Evolutionary conservation across 2,888 invertebrate genomes (phyloP).

Genomic region (Agriopis leucophaearia): DNA sequence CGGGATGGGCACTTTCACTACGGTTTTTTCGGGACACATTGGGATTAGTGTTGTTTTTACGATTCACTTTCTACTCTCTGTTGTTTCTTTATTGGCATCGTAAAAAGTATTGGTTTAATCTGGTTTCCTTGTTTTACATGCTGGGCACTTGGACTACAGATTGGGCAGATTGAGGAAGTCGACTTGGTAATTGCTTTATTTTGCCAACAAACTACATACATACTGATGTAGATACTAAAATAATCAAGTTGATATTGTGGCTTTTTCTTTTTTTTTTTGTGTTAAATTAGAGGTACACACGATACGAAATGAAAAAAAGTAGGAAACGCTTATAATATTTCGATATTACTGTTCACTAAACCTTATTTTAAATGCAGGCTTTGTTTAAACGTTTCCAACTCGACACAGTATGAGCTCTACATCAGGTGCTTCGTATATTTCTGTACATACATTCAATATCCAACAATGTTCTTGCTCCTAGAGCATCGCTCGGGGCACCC

Average conservation of each 20-base stretch:
- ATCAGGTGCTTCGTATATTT: conserved; percentile 52
- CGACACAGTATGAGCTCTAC: too few species aligned
- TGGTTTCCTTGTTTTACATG: conserved; percentile 54
- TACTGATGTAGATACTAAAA: background rate
- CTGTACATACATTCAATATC: conserved; percentile 60
- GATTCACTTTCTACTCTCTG: conserved; percentile 74
- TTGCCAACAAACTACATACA: background rate
- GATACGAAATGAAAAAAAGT: background rate
- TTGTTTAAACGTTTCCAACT: conserved; percentile 3
- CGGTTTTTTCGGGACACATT: conserved; percentile 74
- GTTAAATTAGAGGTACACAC: background rate
- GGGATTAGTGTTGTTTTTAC: conserved; percentile 82
- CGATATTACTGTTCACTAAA: background rate
- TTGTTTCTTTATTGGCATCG: conserved; percentile 71
- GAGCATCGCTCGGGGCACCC: conserved; percentile 67
- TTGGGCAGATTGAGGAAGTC: conserved; percentile 36
- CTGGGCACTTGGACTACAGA: conserved; percentile 33
- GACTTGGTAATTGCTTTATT: conserved; percentile 8
- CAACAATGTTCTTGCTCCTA: conserved; percentile 53
- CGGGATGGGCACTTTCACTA: conserved; percentile 71
- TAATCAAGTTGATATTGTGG: background rate
- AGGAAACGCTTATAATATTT: background rate
- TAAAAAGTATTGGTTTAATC: conserved; percentile 62
- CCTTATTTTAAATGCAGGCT: background rate
- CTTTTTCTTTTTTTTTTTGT: background rate